phyloP scores from a whole-genome alignment of 2,113 vertebrate species.

The Brienomyrus brachyistius region DNA sequence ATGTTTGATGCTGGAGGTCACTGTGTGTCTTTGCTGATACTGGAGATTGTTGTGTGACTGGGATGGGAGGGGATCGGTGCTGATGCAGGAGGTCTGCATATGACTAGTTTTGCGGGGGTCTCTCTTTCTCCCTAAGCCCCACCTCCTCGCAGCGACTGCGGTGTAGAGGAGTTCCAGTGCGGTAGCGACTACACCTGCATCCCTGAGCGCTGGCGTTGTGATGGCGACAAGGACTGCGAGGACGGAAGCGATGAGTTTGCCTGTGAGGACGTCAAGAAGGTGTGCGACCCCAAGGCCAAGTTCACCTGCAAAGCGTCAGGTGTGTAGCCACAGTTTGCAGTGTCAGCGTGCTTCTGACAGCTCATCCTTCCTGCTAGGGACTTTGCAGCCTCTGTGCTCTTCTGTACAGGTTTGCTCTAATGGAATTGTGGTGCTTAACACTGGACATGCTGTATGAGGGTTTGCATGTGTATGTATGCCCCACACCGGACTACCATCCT shows the following conservation, averaged over 20 bases:
- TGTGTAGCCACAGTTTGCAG: slow-evolving; percentile 38
- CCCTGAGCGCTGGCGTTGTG: slow-evolving; percentile 85
- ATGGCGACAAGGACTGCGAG: slow-evolving; percentile 94
- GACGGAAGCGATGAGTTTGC: slow-evolving; percentile 86
- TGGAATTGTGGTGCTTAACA: background rate
- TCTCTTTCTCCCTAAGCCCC: slow-evolving; percentile 55
- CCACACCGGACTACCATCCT: background rate
- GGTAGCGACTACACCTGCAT: slow-evolving; percentile 83
- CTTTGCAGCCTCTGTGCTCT: background rate
- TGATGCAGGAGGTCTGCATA: background rate
- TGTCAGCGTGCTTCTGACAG: background rate
- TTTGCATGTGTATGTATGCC: background rate
- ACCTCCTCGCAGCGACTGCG: slow-evolving; percentile 73
- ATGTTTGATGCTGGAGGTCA: background rate
- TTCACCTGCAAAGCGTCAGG: slow-evolving; percentile 90
- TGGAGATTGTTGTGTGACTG: background rate
- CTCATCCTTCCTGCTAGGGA: background rate
- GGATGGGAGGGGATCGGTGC: background rate
- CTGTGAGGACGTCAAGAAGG: slow-evolving; percentile 79
- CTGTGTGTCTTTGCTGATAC: background rate
- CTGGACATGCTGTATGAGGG: background rate
- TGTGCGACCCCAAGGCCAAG: slow-evolving; percentile 85
- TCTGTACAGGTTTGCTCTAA: background rate
- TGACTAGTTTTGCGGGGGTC: background rate
- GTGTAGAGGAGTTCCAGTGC: slow-evolving; percentile 83